These are phyloP conservation scores for Ferdinandea cuprea DNA, from an alignment of 2,888 invertebrate species.

Conservation along the genomic window DNA sequence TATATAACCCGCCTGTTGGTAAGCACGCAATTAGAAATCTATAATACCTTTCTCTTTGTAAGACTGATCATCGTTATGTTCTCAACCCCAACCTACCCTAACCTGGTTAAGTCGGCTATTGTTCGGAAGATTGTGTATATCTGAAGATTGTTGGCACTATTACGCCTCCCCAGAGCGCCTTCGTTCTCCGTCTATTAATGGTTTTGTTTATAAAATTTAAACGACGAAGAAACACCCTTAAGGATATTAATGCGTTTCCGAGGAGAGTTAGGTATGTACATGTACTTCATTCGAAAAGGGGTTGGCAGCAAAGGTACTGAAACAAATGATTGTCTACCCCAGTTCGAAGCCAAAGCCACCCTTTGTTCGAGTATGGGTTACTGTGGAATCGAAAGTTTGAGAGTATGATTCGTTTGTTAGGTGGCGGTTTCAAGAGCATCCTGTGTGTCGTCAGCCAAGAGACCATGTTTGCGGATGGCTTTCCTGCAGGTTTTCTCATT, in stretches of 20 bases:
- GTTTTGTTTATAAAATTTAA: conserved; percentile 65
- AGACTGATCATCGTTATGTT: conserved; percentile 10
- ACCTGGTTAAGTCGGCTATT: conserved; percentile 6
- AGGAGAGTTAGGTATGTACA: conserved; percentile 41
- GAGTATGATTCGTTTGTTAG: conserved; percentile 38
- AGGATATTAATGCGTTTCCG: conserved; percentile 53
- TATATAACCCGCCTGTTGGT: background rate
- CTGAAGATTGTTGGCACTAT: conserved; percentile 24
- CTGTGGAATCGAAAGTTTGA: conserved; percentile 18
- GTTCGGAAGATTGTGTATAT: conserved; percentile 11
- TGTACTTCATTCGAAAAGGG: conserved; percentile 53
- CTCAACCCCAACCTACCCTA: conserved; percentile 53
- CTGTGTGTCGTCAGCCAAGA: conserved; percentile 56
- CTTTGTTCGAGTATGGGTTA: conserved; percentile 16
- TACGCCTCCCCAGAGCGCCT: conserved; percentile 30
- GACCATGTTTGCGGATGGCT: conserved; percentile 49
- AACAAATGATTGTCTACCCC: conserved; percentile 48
- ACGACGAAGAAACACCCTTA: conserved; percentile 59
- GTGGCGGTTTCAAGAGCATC: conserved; percentile 58
- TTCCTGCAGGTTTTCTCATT: conserved; percentile 59
- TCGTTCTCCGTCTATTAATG: conserved; percentile 40
- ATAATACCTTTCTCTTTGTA: conserved; percentile 34
- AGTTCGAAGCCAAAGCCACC: conserved; percentile 35
- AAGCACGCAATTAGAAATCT: conserved; percentile 49
- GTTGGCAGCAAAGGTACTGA: conserved; percentile 49